These are phyloP conservation scores for Aegithalos caudatus DNA, from an alignment of 2,113 vertebrate genomes.

Conservation along the genomic window DNA sequence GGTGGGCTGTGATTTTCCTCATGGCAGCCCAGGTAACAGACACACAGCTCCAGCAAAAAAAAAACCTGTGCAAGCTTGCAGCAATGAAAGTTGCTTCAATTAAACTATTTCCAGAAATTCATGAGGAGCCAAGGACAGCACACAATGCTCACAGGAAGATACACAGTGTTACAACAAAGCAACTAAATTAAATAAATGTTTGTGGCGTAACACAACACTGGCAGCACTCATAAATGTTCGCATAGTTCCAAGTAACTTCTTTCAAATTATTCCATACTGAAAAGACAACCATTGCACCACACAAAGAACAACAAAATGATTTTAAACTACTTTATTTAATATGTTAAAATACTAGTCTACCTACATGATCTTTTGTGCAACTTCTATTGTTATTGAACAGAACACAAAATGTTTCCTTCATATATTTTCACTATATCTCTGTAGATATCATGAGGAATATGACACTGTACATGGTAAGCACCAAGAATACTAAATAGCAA, in stretches of 20 bases:
- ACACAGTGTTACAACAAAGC: background rate
- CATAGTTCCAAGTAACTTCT: background rate
- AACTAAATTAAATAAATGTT: background rate
- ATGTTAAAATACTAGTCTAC: background rate
- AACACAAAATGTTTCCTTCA: background rate
- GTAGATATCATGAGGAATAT: background rate
- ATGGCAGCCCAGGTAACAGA: rapidly evolving
- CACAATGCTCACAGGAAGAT: background rate
- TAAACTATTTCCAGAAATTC: background rate
- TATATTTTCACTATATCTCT: background rate
- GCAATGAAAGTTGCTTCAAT: background rate
- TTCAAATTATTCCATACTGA: background rate
- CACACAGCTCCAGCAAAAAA: background rate
- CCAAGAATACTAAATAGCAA: background rate
- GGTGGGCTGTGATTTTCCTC: background rate
- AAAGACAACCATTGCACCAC: background rate
- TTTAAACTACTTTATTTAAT: constrained; percentile 38
- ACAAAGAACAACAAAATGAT: background rate
- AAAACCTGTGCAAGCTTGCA: background rate
- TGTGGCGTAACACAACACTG: background rate
- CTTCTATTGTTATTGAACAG: background rate
- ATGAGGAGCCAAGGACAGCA: background rate
- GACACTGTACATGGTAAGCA: background rate
- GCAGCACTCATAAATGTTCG: background rate
- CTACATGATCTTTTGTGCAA: background rate